A percentile compares a stretch with the other conserved stretches of the same genome.
Evolutionary conservation across 2,888 invertebrate species (phyloP).

Genomic region (Apoda limacodes): DNA sequence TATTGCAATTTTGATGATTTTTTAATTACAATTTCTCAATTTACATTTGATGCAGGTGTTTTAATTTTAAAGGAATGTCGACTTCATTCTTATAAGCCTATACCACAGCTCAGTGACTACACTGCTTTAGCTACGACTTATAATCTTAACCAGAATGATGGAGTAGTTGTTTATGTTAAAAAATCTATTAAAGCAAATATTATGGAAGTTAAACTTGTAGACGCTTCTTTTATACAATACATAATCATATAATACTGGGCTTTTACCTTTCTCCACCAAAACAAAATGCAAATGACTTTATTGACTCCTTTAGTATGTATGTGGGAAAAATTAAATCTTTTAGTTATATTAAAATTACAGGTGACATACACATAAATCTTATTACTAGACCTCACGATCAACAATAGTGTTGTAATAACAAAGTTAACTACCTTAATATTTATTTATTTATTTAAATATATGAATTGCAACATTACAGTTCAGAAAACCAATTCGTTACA

Average conservation of each 20-base stretch:
- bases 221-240: constrained; percentile 5
- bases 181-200: constrained; percentile 1
- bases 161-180: constrained; percentile 4
- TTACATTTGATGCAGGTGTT: constrained; percentile 4
- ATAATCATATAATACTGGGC: constrained; percentile 1
- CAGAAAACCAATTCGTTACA: no score
- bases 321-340: background rate
- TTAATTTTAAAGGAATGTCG: constrained; percentile 5
- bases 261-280: constrained; percentile 8
- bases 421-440: no score
- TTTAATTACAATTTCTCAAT: background rate
- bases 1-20: constrained; percentile 3
- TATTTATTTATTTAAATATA: no score
- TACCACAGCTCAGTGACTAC: constrained; percentile 2
- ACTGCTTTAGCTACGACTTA: background rate
- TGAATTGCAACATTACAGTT: no score
- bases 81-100: constrained; percentile 1
- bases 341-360: constrained; percentile 3
- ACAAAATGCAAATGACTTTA: constrained; percentile 1
- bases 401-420: no score
- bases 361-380: constrained; percentile 8
- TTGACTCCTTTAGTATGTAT: constrained; percentile 1
- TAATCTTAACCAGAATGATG: constrained; percentile 7
- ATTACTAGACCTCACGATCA: no score
- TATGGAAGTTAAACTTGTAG: constrained; percentile 1